Conservation (phyloP, 2,113 vertebrate genomes). For the human region GRCh38 chr4:187378501-187379000, state of each 20-base stretch:
- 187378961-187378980: neutral
- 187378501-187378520: neutral
- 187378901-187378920: neutral
- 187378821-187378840: neutral
- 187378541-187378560: neutral
- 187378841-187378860: neutral
- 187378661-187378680: no score
- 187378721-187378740: neutral
- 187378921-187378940: neutral
- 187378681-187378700: neutral
- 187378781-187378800: neutral
- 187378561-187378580: neutral
- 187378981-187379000: neutral
- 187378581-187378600: neutral
- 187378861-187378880: neutral
- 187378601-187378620: neutral
- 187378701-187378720: neutral
- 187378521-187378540: neutral
- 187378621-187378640: neutral
- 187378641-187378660: no score
- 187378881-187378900: neutral
- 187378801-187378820: neutral
- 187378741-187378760: neutral
- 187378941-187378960: neutral
- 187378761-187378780: neutral